Conservation (phyloP, 23 tunicate species). For the Phallusia fumigata region DNA sequence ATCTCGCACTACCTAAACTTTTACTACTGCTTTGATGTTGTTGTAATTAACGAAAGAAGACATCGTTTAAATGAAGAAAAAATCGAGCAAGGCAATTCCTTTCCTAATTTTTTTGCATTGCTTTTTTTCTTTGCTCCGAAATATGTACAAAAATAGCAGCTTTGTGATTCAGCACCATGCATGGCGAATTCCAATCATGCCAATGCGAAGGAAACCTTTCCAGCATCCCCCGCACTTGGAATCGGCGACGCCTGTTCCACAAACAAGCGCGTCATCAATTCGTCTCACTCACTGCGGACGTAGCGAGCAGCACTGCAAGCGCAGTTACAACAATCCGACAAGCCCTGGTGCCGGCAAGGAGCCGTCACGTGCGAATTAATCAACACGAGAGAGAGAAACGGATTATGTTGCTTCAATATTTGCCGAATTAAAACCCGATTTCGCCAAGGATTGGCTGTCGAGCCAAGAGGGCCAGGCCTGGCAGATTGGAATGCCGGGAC, state of each 20-base stretch:
- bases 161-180: no score
- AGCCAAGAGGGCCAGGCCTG: background rate
- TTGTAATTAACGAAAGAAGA: no score
- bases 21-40: no score
- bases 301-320: background rate
- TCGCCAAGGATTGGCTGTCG: background rate
- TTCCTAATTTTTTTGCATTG: no score
- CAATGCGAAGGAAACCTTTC: no score
- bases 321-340: background rate
- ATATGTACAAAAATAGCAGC: no score
- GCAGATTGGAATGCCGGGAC: background rate
- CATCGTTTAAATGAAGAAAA: no score
- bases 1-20: no score
- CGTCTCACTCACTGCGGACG: background rate
- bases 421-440: background rate
- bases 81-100: no score
- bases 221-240: background rate
- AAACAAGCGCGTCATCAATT: background rate
- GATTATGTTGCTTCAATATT: constrained; percentile 4
- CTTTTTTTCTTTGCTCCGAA: no score
- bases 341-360: background rate
- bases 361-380: background rate
- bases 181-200: no score
- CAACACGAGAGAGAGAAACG: background rate
- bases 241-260: constrained; percentile 8